These are phyloP conservation scores for Argentina silus DNA, from an alignment of 2,797 vertebrate genomes.

Conservation along the genomic window DNA sequence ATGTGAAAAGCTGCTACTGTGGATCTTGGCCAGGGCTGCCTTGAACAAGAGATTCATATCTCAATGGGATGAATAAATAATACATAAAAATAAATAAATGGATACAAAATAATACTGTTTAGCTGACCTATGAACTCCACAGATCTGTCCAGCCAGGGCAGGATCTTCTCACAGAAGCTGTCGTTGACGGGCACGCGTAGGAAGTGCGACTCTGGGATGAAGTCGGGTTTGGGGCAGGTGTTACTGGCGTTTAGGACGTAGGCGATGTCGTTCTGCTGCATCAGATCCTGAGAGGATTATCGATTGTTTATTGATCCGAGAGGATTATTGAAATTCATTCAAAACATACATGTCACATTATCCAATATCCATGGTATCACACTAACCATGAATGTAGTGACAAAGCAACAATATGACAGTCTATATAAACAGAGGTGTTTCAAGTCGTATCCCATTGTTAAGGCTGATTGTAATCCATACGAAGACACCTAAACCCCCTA, in stretches of 20 bases:
- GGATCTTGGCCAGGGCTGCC: too few relatives aligned
- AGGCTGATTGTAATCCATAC: too few relatives aligned
- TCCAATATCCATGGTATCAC: not conserved
- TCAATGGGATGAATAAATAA: too few relatives aligned
- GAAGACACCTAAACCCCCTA: too few relatives aligned
- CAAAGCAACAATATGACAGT: not conserved
- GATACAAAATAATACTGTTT: conserved; percentile 6
- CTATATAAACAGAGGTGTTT: not conserved
- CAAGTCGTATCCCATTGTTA: too few relatives aligned
- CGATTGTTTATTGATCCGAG: not conserved
- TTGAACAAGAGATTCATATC: too few relatives aligned
- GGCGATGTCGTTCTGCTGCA: conserved; percentile 92
- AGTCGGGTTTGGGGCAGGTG: conserved; percentile 96
- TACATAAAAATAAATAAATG: not conserved
- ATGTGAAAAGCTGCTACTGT: too few relatives aligned
- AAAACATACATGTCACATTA: not conserved
- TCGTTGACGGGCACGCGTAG: conserved; percentile 95
- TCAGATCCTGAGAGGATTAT: conserved; percentile 83
- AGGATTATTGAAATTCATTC: too few relatives aligned
- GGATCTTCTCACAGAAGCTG: conserved; percentile 97
- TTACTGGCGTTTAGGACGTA: conserved; percentile 94
- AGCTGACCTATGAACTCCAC: conserved; percentile 95
- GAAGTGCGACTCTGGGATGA: conserved; percentile 92
- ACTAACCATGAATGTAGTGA: too few relatives aligned
- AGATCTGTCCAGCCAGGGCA: conserved; percentile 94